Base-by-base conservation (phyloP, 2,797 vertebrate genomes). In the Bryconaethiops microstoma region DNA sequence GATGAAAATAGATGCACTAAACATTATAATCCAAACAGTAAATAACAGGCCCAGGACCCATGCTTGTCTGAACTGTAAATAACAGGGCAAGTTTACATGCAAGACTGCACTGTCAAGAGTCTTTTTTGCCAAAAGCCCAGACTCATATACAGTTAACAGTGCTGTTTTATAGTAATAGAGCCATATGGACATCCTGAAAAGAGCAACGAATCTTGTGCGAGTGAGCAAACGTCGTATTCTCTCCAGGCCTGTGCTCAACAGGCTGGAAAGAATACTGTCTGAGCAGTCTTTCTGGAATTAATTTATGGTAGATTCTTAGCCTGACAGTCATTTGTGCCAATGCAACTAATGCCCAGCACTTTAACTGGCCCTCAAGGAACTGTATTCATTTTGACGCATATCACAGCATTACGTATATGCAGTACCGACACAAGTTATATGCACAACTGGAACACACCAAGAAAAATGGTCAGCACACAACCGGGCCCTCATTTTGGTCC, bases 11-110 rank as follows among this genome's bases (percentile, higher is more conserved):
- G 52, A 74, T n/a, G 71, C 54, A 19, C 52, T 57, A 19, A 74
- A 74, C 71, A 74, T 55, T 40, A 57, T 74, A 59, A 74, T 59
- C 71, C 71, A 57, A 29, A 57, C 16, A 2, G 71, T 59, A 59
- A 59, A 74, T 59, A 57, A 74, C 71, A 74, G 71, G 70, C 42
- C 40, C 67, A 16, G 67, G 7, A 16, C 5, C 6, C 40, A 45
- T 21, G 42, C 67, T 42, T 48, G 67, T 50, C 45, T 50, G 67
- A 50, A 69, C 67, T 13, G 67, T 69, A 73, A 73, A 73, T 57
- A 55, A 73, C 70, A 73, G 70, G 70, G 42, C 13, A 42, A 7
- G 42, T 7, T 23, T 13, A 6, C 40, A 5, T 7, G 42, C 67
- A 19, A 50, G 42, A 16, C 45, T 16, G 42, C 50, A 68, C 65